Conservation (phyloP, 2,888 invertebrate species). For the Ichneumon xanthorius region DNA sequence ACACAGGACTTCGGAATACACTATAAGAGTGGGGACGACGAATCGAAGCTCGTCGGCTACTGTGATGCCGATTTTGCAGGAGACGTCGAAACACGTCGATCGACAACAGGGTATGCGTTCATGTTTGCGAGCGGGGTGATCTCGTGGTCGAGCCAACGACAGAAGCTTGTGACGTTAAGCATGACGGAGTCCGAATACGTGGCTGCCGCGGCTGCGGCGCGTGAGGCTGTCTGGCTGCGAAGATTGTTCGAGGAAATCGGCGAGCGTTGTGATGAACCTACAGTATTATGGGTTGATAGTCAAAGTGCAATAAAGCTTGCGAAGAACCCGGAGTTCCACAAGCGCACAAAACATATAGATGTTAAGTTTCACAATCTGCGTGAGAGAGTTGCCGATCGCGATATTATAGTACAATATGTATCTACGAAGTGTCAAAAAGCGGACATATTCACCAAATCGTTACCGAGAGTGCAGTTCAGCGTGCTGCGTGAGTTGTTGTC, state of each 20-base stretch:
- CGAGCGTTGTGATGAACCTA: slow-evolving; percentile 36
- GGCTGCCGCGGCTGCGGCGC: slow-evolving; percentile 66
- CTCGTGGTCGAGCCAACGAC: slow-evolving; percentile 65
- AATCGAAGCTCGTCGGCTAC: slow-evolving; percentile 59
- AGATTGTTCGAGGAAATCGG: slow-evolving; percentile 61
- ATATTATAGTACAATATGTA: slow-evolving; percentile 25
- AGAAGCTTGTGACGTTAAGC: slow-evolving; percentile 65
- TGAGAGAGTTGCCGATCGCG: slow-evolving; percentile 8
- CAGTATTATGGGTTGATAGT: slow-evolving; percentile 67
- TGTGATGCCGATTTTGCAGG: slow-evolving; percentile 71
- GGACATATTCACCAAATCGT: slow-evolving; percentile 37
- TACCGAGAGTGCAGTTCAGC: slow-evolving; percentile 27
- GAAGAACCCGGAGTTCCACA: slow-evolving; percentile 53
- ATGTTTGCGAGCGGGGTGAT: slow-evolving; percentile 58
- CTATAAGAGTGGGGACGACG: slow-evolving; percentile 33
- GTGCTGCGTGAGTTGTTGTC: slow-evolving; percentile 17
- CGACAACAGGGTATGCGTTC: slow-evolving; percentile 70
- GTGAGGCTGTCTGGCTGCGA: slow-evolving; percentile 69
- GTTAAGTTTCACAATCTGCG: slow-evolving; percentile 44
- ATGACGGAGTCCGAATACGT: slow-evolving; percentile 72
- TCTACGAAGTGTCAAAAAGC: slow-evolving; percentile 31
- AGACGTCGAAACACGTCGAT: slow-evolving; percentile 54
- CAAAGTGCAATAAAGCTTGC: slow-evolving; percentile 66
- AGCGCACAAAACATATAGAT: slow-evolving; percentile 70
- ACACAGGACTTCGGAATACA: slow-evolving; percentile 44